Evolutionary conservation across 2,113 vertebrate genomes (phyloP).

Genomic region (Columba livia): DNA sequence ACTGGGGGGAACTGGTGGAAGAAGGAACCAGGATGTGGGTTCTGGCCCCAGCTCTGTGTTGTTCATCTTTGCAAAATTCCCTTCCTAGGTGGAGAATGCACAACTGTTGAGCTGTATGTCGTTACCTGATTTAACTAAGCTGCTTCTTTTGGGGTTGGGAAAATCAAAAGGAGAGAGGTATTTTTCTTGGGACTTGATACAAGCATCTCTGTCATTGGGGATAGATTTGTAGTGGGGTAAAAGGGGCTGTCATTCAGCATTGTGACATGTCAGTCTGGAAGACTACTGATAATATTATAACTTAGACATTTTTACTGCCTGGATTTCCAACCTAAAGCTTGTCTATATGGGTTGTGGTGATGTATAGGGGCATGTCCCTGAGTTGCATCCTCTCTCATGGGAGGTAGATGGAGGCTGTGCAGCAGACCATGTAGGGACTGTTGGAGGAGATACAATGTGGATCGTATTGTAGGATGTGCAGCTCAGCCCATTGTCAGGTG

Average conservation of each 20-base stretch:
- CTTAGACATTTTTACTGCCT: background rate
- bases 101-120: background rate
- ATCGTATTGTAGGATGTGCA: fast-evolving
- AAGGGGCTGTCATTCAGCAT: background rate
- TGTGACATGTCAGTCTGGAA: background rate
- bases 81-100: background rate
- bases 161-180: background rate
- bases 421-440: no score
- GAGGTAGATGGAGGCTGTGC: background rate
- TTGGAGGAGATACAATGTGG: background rate
- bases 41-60: background rate
- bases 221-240: background rate
- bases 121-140: background rate
- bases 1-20: background rate
- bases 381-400: no score
- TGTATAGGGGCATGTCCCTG: fast-evolving
- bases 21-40: background rate
- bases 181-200: background rate
- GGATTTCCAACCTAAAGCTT: background rate
- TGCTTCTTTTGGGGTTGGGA: background rate
- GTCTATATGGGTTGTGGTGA: background rate
- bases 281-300: background rate
- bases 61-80: background rate
- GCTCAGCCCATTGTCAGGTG: background rate
- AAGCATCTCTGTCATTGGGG: background rate